Conservation (phyloP, 2,888 invertebrate species). For the Galerucella nymphaeae region DNA sequence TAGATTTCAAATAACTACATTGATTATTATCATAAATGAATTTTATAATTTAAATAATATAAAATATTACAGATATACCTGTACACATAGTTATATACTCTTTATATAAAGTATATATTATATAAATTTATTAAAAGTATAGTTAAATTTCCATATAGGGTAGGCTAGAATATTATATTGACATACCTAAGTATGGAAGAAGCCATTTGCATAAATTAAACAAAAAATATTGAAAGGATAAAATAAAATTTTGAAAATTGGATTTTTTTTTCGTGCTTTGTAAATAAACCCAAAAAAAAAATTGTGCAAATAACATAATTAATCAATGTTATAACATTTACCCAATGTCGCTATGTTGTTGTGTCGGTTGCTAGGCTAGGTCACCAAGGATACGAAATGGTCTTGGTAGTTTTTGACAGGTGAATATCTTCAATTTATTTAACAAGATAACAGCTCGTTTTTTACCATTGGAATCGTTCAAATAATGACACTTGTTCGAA, state of each 20-base stretch:
- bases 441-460: conserved; percentile 25
- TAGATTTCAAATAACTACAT: too few relatives aligned
- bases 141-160: too few relatives aligned
- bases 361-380: conserved; percentile 66
- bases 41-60: too few relatives aligned
- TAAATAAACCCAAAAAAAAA: conserved; percentile 26
- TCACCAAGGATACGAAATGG: conserved; percentile 66
- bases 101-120: too few relatives aligned
- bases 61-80: too few relatives aligned
- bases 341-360: conserved; percentile 66
- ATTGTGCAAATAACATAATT: conserved; percentile 43
- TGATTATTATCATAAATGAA: too few relatives aligned
- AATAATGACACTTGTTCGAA: conserved; percentile 37
- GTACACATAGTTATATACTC: too few relatives aligned
- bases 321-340: conserved; percentile 56
- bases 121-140: too few relatives aligned
- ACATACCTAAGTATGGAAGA: conserved; percentile 28
- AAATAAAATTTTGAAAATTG: background rate
- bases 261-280: conserved; percentile 30
- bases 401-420: conserved; percentile 63
- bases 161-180: background rate
- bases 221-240: background rate
- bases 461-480: conserved; percentile 30
- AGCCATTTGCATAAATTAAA: conserved; percentile 59
- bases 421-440: conserved; percentile 47